Base-by-base conservation (phyloP, 2,113 vertebrate species). In the Rhabdornis inornatus region DNA sequence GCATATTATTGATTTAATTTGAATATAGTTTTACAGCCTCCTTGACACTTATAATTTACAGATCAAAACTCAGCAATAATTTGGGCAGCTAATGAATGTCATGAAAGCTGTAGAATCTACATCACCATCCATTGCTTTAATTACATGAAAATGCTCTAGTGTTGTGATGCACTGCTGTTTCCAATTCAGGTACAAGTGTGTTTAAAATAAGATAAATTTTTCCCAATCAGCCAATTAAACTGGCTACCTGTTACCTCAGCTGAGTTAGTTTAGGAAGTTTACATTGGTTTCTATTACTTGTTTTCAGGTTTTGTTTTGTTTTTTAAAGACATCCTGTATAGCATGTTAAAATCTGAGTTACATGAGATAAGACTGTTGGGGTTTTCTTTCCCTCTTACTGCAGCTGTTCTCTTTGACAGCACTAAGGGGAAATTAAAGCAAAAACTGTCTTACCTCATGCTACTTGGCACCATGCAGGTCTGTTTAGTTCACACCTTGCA, bases 21-120 rank as follows among this genome's bases (percentile, higher is more conserved):
- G 99, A 99, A 99, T 99, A 99, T 99, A 98, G 98, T 99, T 99
- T 98, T 98, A 98, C 99, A 98, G 98, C 98, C 99, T 99, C 97
- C 98, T 99, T 98, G 98, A 99, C 98, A 98, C 98, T 97, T 99
- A 98, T 99, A 98, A 99, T 99, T 99, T 99, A 99, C 99, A 98
- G 99, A 99, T 98, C 98, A 98, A 98, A 99, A 98, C 98, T 99
- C 99, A 99, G 99, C 99, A 99, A 99, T 99, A 99, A 99, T 99
- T 99, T 99, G 98, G 99, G 99, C 99, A 99, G 99, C 99, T 99
- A 99, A 99, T 99, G 99, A 99, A 99, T 99, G 99, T 99, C 99
- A 99, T 99, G 98, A 99, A 99, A 99, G 99, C 99, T 99, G 99
- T 99, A 99, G 99, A 99, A 98, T 98, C 98, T 97, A 98, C 97